Conservation (phyloP, 2,797 vertebrate genomes). For the Coccyzus lansbergi region DNA sequence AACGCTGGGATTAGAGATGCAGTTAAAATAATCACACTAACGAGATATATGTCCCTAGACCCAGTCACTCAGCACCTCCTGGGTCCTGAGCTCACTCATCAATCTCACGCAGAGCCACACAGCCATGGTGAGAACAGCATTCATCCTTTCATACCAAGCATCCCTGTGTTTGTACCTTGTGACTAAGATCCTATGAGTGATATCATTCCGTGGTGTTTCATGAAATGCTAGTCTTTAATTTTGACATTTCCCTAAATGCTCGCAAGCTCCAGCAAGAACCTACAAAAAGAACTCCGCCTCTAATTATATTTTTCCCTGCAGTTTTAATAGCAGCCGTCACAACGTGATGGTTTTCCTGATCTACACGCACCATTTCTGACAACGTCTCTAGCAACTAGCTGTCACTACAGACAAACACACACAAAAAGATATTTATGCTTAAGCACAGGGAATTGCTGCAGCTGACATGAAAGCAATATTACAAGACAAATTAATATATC, state of each 20-base stretch:
- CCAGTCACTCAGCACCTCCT: neutral
- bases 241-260: neutral
- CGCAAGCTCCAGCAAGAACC: neutral
- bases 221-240: neutral
- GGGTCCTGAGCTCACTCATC: neutral
- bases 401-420: conserved; percentile 57
- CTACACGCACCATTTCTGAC: neutral
- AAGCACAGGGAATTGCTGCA: conserved; percentile 65
- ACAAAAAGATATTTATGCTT: conserved; percentile 60
- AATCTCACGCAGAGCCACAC: neutral
- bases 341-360: conserved; percentile 52
- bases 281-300: neutral
- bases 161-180: neutral
- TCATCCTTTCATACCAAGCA: neutral
- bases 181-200: neutral
- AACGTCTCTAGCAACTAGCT: conserved; percentile 62
- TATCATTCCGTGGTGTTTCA: neutral
- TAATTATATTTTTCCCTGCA: conserved; percentile 27
- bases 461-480: conserved; percentile 60
- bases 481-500: conserved; percentile 72
- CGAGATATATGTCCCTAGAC: neutral
- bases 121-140: neutral
- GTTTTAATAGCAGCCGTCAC: conserved; percentile 62
- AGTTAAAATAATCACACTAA: conserved; percentile 19
- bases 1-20: neutral